Evolutionary conservation across 2,888 invertebrate species (phyloP).

Genomic region (Ellobium chinense): DNA sequence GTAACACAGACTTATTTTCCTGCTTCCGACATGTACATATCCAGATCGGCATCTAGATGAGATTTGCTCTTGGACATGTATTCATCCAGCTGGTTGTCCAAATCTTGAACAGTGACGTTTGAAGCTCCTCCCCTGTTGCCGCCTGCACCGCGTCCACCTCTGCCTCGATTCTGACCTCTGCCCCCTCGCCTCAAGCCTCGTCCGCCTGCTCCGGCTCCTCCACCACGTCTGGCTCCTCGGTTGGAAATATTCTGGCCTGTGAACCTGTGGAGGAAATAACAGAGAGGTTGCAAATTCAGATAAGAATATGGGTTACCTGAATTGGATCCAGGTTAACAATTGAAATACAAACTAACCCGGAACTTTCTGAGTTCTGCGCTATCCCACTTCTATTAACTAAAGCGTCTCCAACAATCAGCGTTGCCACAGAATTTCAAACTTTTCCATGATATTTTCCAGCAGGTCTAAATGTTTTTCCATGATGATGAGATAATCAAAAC

Average conservation of each 20-base stretch:
- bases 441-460: too few relatives aligned
- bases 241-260: constrained; percentile 20
- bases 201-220: constrained; percentile 55
- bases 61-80: constrained; percentile 86
- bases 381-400: too few relatives aligned
- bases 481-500: too few relatives aligned
- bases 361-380: too few relatives aligned
- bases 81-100: constrained; percentile 86
- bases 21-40: constrained; percentile 82
- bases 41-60: constrained; percentile 82
- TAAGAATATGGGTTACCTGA: too few relatives aligned
- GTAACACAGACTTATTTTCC: too few relatives aligned
- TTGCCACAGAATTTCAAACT: too few relatives aligned
- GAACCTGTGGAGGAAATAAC: too few relatives aligned
- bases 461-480: too few relatives aligned
- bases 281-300: neutral
- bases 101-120: constrained; percentile 80
- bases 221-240: constrained; percentile 42
- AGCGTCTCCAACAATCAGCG: too few relatives aligned
- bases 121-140: constrained; percentile 56
- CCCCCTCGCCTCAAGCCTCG: constrained; percentile 45
- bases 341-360: too few relatives aligned
- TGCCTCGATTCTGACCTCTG: constrained; percentile 59
- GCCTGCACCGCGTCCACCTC: constrained; percentile 56
- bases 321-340: too few relatives aligned